phyloP scores from a whole-genome alignment of 1,140 invertebrate species.

The Ditylenchus dipsaci region DNA sequence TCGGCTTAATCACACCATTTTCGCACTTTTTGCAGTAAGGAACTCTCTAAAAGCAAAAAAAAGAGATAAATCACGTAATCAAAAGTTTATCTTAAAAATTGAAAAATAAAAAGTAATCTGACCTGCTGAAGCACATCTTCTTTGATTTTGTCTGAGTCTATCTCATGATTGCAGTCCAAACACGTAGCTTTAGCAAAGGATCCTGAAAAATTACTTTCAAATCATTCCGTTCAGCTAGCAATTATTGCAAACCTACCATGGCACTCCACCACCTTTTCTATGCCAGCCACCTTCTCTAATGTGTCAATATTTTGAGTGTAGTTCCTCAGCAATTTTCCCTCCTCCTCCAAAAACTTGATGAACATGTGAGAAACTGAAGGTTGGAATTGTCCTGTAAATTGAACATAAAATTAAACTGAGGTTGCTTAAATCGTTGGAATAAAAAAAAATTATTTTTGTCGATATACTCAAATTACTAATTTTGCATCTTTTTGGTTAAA shows the following conservation, averaged over 20 bases:
- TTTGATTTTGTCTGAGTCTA: constrained; percentile 35
- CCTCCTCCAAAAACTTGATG: constrained; percentile 74
- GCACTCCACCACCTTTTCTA: constrained; percentile 59
- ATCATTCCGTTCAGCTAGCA: not conserved
- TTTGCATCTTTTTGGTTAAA: not conserved
- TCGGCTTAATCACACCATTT: constrained; percentile 77
- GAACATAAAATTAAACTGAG: too few relatives aligned
- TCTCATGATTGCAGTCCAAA: constrained; percentile 26
- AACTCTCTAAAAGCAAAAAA: constrained; percentile 61
- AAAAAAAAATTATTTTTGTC: too few relatives aligned
- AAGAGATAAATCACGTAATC: constrained; percentile 18
- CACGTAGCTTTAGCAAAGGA: constrained; percentile 33
- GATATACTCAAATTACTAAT: too few relatives aligned
- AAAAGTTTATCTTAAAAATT: too few relatives aligned
- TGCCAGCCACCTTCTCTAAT: constrained; percentile 77
- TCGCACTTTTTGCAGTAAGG: constrained; percentile 73
- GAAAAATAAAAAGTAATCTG: not conserved
- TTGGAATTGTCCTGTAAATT: constrained; percentile 52
- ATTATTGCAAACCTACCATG: constrained; percentile 60
- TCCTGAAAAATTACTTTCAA: constrained; percentile 9
- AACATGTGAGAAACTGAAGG: constrained; percentile 80
- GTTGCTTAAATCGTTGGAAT: constrained; percentile 34
- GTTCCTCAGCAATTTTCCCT: constrained; percentile 75
- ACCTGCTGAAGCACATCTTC: constrained; percentile 35
- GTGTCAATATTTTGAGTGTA: constrained; percentile 93